Conservation (phyloP, 2,797 vertebrate genomes). For the Thunnus albacares region DNA sequence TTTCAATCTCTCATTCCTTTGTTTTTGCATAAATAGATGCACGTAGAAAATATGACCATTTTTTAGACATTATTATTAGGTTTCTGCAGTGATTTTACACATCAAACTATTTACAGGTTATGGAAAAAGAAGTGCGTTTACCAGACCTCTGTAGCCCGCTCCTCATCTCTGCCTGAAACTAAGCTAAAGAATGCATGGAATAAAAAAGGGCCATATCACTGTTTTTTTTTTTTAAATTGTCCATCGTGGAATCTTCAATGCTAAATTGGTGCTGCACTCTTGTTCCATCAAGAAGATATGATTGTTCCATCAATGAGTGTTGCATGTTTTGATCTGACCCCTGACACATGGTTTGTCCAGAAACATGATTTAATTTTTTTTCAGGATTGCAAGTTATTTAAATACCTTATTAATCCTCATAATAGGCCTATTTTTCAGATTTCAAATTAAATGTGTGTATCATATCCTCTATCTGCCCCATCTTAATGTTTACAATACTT, state of each 20-base stretch:
- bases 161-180: too few species aligned
- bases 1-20: not conserved
- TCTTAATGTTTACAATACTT: not conserved
- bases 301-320: not conserved
- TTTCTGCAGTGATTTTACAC: too few species aligned
- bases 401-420: not conserved
- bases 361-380: not conserved
- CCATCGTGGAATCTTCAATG: too few species aligned
- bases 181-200: too few species aligned
- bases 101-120: too few species aligned
- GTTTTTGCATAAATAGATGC: not conserved
- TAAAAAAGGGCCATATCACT: too few species aligned
- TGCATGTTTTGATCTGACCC: not conserved
- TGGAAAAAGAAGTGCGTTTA: too few species aligned
- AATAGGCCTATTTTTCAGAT: not conserved
- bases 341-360: not conserved
- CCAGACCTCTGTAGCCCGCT: too few species aligned
- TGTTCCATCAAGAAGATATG: not conserved
- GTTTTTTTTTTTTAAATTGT: too few species aligned
- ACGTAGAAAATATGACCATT: not conserved
- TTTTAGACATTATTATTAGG: not conserved
- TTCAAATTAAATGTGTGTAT: not conserved
- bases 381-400: not conserved
- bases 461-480: not conserved
- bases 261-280: too few species aligned